Evolutionary conservation across 1,140 invertebrate genomes (phyloP), one percentile per base, ranked within the genome.

Genomic region (Archivesica marissinica): DNA sequence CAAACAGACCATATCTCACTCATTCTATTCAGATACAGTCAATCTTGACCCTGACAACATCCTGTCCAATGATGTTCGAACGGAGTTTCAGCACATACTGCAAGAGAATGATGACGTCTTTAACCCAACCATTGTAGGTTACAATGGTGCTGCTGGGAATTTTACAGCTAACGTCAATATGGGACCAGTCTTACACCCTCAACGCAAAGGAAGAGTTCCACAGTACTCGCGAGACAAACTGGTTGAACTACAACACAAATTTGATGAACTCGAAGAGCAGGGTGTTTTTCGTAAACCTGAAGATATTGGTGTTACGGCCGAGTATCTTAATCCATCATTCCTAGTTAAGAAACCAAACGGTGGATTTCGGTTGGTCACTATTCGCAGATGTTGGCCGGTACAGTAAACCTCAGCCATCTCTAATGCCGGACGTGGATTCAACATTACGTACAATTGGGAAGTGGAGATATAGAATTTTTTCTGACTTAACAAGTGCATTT

Each of bases 261-360:
- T 81, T 82, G 44, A 88, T 47, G 23, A 86, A 6, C 72, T 54
- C 6, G 72, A 76, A 52, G 39, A 76, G n/a, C 28, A 20, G 15
- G 85, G 81, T 20, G 80, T 88, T 2, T 85, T 88, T 81, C 3
- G 25, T n/a, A 33, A 59, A 33, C 77, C 81, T 13, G 88, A 87
- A 38, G 72, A 85, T 66, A 17, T 82, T 41, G 61, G 64, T n/a
- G n/a, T n/a, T n/a, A n/a, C n/a, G n/a, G n/a, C n/a, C n/a, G n/a
- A n/a, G n/a, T n/a, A n/a, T n/a, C 20, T 85, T n/a, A 88, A 88
- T 39, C 79, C 81, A 1, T 85, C 85, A 66, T 89, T 87, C 47
- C 39, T 87, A 6, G 77, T 87, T 15, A 80, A 82, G 25, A 89
- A 87, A 66, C 61, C 82, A n/a, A 59, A 70, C 33, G 86, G 88